phyloP scores from a whole-genome alignment of 2,113 vertebrate species.

The Erinaceus europaeus region DNA sequence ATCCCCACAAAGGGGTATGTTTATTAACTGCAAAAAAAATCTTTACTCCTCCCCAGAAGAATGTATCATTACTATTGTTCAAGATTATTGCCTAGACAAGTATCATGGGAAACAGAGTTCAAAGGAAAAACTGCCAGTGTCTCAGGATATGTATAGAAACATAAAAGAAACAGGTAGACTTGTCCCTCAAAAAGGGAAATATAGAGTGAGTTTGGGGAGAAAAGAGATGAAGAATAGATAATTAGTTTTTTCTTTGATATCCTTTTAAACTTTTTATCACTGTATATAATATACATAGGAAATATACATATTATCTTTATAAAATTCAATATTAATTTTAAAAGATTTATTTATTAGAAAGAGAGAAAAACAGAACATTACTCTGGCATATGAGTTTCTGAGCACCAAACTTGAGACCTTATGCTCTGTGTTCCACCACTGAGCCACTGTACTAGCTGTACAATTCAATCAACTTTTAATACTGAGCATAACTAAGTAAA shows the following conservation, averaged over 20 bases:
- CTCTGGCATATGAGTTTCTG: too few species aligned
- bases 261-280: background rate
- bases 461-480: slow-evolving; percentile 15
- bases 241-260: background rate
- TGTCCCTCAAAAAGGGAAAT: background rate
- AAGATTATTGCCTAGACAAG: background rate
- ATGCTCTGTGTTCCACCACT: too few species aligned
- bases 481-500: background rate
- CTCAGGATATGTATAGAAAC: background rate
- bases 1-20: too few species aligned
- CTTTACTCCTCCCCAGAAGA: background rate
- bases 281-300: background rate
- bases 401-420: too few species aligned
- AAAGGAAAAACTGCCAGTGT: background rate
- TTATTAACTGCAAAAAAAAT: too few species aligned
- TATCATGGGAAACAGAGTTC: background rate
- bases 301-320: background rate
- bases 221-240: background rate
- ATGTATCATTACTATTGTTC: background rate
- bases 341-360: too few species aligned
- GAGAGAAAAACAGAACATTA: too few species aligned
- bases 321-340: background rate
- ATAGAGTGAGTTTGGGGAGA: background rate
- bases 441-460: too few species aligned
- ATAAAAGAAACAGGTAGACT: background rate